Evolutionary conservation across 2,797 vertebrate species (phyloP), one percentile per base, ranked within the genome.

Genomic region (Apogon talboti): DNA sequence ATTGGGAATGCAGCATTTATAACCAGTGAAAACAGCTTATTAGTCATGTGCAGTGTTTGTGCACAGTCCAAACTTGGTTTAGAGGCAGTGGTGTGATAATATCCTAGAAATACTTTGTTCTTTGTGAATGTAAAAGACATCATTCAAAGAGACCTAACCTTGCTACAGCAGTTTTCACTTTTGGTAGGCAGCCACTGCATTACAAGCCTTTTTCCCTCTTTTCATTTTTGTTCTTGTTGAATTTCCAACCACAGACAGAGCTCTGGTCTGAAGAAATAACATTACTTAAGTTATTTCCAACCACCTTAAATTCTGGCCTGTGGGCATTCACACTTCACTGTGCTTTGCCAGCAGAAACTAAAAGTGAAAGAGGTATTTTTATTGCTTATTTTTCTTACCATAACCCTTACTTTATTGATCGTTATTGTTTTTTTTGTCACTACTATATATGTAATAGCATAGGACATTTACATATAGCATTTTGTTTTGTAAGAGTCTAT

Each of bases 211-310:
- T 30, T 37, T 48, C 19, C 30, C 11, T 30, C 42, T 38, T n/a
- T 55, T 55, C 8, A 53, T 24, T 37, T 49, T 54, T 53, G 10
- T 47, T 58, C 18, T 24, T n/a, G 41, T 18, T 19, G 30, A 49
- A 30, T 67, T 63, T 75, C 57, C 43, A 47, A 28, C 47, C 58
- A 58, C 52, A 58, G 37, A 43, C 58, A 35, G 56, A 59, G 44
- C 38, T 56, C 53, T 19, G 38, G 15, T 54, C 40, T 49, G 19
- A 54, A 55, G 14, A 43, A 50, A 48, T 42, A 73, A 28, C 33
- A 28, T 54, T 42, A 30, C 16, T 24, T 30, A 24, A n/a, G 6
- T 18, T 42, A 14, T 73, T 56, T 74, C 42, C 52, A 62, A 28
- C 35, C 15, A 6, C 57, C 14, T 19, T n/a, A 19, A 44, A 63